Evolutionary conservation across 2,797 vertebrate species (phyloP), one percentile per base, ranked within the genome.

Genomic region (Gymnocypris eckloni): DNA sequence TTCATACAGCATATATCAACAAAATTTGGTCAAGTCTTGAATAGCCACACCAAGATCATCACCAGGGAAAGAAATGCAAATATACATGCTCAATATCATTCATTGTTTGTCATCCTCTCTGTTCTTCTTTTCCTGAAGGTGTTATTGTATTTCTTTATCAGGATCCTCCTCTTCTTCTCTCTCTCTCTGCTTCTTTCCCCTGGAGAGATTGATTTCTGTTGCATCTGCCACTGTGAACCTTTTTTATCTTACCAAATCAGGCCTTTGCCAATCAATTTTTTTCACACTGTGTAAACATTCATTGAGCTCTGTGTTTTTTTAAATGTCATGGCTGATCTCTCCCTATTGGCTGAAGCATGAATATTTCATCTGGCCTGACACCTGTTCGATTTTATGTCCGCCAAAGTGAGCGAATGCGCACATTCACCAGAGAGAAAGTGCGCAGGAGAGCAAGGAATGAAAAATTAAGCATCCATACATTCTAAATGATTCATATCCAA

Each of bases 211-310:
- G 93, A 94, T 94, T 94, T 93, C 90, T 92, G 91, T 15, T 77
- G 86, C 80, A 77, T 87, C 80, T 79, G 86, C 59, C 86, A 66
- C 28, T 6, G 75, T 87, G 86, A 92, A 91, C 72, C 22, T 79
- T 41, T 79, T 91, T 90, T 87, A 85, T 79, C 67, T 87, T 82
- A 43, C 69, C 37, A 71, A 87, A 92, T 92, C 90, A 86, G 77
- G 88, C 87, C 86, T 89, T 83, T 80, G 78, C 89, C 92, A 92
- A 95, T 95, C 92, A 93, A 93, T 67, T 61, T 93, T 93, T 91
- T 93, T 91, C 93, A 94, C 92, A 90, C 93, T 92, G 92, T 91
- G 92, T 95, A 95, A 95, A 95, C 95, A 95, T 93, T 94, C 95
- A 93, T 92, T 85, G 91, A 94, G 92, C 93, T 91, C 71, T 22